A percentile compares a stretch with the other conserved stretches of the same genome.
Conservation (phyloP, 2,113 vertebrate species). For the Todiramphus saurophagus region DNA sequence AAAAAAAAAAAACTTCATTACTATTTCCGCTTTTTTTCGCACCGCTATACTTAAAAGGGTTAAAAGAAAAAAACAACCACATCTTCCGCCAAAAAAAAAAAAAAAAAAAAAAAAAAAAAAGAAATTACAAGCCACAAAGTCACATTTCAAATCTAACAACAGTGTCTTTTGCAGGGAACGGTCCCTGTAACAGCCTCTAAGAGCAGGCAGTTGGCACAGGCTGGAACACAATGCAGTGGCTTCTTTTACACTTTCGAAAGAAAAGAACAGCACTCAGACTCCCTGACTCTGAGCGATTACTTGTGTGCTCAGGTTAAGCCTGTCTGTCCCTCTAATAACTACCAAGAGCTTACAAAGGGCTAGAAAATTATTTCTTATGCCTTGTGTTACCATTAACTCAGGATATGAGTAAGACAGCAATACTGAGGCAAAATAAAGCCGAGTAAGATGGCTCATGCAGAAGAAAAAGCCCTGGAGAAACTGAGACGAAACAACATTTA, state of each 20-base stretch:
- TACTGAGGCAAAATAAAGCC: neutral
- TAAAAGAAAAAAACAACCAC: no score
- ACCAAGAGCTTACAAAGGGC: neutral
- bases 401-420: neutral
- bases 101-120: no score
- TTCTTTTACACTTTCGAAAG: constrained; percentile 20
- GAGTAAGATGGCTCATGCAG: neutral
- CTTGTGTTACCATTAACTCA: neutral
- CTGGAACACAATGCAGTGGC: neutral
- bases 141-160: neutral
- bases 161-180: neutral
- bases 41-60: no score
- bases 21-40: no score
- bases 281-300: neutral
- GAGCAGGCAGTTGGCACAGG: neutral
- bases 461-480: neutral
- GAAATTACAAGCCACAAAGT: neutral
- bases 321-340: neutral
- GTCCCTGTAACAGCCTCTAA: neutral
- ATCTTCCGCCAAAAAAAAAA: no score
- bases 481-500: neutral
- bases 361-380: neutral
- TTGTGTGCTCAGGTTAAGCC: neutral
- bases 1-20: no score
- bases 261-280: neutral